Evolutionary conservation across 2,888 invertebrate genomes (phyloP).

Genomic region (Drosophila sordidula): DNA sequence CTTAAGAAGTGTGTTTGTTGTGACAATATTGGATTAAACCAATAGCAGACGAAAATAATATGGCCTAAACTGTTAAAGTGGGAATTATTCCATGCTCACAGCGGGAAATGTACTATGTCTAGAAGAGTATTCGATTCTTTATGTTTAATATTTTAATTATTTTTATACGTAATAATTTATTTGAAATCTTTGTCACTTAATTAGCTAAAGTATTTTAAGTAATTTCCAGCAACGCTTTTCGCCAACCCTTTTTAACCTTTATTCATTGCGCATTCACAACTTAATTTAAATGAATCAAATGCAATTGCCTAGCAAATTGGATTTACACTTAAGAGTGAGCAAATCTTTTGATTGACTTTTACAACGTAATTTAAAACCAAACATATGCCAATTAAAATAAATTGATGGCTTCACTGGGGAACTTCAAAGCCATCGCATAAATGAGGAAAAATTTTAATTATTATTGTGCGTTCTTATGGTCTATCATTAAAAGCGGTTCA

Average conservation of each 20-base stretch:
- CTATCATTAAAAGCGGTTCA: constrained; percentile 1
- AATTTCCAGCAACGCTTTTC: neutral
- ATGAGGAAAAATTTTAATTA: constrained; percentile 1
- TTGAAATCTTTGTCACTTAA: neutral
- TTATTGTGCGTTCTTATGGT: neutral
- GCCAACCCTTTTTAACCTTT: neutral
- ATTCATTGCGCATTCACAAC: constrained; percentile 2
- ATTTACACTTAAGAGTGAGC: constrained; percentile 21
- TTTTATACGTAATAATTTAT: too few relatives aligned
- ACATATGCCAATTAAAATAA: constrained; percentile 18
- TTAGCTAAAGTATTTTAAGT: neutral
- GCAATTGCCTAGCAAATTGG: constrained; percentile 30
- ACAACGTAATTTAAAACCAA: neutral
- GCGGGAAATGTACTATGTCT: neutral
- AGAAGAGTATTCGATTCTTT: too few relatives aligned
- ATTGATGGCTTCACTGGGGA: constrained; percentile 12
- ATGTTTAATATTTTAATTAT: too few relatives aligned
- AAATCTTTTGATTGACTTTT: constrained; percentile 22
- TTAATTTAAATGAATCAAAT: constrained; percentile 18
- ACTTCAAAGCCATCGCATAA: constrained; percentile 4
- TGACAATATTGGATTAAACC: constrained; percentile 34
- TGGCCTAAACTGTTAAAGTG: neutral
- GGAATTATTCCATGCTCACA: neutral
- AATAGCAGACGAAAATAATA: too few relatives aligned
- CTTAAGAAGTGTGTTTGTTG: constrained; percentile 42